Evolutionary conservation across 2,797 vertebrate genomes (phyloP), one percentile per base, ranked within the genome.

Genomic region (Dendrocincla fuliginosa): DNA sequence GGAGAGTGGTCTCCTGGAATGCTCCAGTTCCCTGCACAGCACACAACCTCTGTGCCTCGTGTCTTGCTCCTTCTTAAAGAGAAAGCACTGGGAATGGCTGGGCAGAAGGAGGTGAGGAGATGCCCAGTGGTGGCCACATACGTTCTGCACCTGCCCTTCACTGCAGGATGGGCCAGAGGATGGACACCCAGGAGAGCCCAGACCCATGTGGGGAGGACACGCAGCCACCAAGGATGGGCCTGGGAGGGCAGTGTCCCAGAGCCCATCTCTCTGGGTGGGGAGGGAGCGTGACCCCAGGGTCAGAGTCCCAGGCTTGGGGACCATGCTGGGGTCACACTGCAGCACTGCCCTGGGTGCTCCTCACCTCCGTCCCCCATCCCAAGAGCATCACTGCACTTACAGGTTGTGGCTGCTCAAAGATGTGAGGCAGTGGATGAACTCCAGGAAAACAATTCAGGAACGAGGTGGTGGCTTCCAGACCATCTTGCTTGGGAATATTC

Each of bases 101-200:
- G 49, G 59, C 64, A 91, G 78, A 44, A 82, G 39, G 67, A 91
- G 33, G 33, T 3, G 4, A 64, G 74, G 70, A 70, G 61, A 53
- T 56, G 37, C n/a, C 44, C 2, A 0, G 42, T 47, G 57, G n/a
- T 53, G 61, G 46, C 71, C 64, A 55, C 0, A 0, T 3, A 2
- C 16, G 35, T 61, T 78, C 82, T 87, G 75, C 14, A 25, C 11
- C 30, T 11, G 0, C 9, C 32, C n/a, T 55, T 74, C 0, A 0
- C 53, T 71, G 33, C 37, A 7, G 53, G 69, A 32, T 3, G 3
- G 52, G 35, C 14, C 70, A 33, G 41, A 63, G 49, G 22, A 46
- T 0, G 2, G 47, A 22, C 19, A 64, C 3, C 17, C 35, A 28
- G 13, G 64, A 80, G 50, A 76, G 17, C 80, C 57, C 63, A 35